Evolutionary conservation across 2,888 invertebrate genomes (phyloP).

Genomic region (Xylocampa areola): DNA sequence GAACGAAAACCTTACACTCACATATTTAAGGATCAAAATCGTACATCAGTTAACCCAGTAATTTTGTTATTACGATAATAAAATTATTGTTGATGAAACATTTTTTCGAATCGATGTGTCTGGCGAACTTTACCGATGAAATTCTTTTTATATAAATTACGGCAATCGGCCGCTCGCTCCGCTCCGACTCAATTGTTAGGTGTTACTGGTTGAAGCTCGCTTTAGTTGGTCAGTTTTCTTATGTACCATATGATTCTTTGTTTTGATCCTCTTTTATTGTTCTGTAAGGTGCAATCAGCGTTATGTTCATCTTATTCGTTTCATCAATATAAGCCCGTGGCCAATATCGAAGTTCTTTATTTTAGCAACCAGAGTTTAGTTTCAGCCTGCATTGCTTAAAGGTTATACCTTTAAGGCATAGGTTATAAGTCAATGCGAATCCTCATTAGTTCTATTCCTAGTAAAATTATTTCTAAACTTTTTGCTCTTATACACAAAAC

Average conservation of each 20-base stretch:
- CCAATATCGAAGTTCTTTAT: no score
- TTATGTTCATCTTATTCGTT: conserved; percentile 21
- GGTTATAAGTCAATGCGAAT: no score
- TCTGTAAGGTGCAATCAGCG: conserved; percentile 30
- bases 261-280: conserved; percentile 43
- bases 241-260: conserved; percentile 45
- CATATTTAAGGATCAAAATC: conserved; percentile 82
- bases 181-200: conserved; percentile 83
- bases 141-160: conserved; percentile 87
- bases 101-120: conserved; percentile 88
- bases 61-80: conserved; percentile 90
- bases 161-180: conserved; percentile 82
- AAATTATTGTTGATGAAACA: conserved; percentile 90
- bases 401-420: no score
- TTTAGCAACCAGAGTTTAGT: no score
- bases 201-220: conserved; percentile 75
- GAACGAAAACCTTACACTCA: conserved; percentile 78
- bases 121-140: conserved; percentile 88
- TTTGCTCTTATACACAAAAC: neutral
- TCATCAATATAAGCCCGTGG: conserved; percentile 7
- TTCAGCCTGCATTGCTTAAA: no score
- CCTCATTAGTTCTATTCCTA: conserved; percentile 23
- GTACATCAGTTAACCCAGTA: conserved; percentile 81
- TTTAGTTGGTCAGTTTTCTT: conserved; percentile 64
- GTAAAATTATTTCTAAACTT: conserved; percentile 10